These are phyloP conservation scores for Sicus ferrugineus DNA, from an alignment of 2,888 invertebrate genomes.

Conservation along the genomic window DNA sequence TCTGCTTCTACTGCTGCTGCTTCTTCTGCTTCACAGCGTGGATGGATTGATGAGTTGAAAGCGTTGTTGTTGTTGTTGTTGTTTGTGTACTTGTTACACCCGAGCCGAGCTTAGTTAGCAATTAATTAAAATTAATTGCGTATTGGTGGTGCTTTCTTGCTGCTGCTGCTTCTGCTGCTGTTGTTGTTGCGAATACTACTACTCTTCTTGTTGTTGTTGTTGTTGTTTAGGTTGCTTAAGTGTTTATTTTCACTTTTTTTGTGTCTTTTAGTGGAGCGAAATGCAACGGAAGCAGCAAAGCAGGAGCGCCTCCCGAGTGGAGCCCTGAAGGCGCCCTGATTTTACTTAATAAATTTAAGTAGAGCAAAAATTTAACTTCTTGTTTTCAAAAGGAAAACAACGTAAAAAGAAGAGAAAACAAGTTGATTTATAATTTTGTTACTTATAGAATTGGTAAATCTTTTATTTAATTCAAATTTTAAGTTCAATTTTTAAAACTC, in stretches of 20 bases:
- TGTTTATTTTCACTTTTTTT: background rate
- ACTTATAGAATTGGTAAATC: conserved; percentile 10
- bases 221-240: conserved; percentile 9
- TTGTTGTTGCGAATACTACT: background rate
- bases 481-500: conserved; percentile 14
- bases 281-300: too few species aligned
- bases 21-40: background rate
- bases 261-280: background rate
- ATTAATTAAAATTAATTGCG: conserved; percentile 36
- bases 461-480: conserved; percentile 1
- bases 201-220: conserved; percentile 24
- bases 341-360: too few species aligned
- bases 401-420: background rate
- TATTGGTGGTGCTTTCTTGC: background rate
- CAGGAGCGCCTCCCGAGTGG: too few species aligned
- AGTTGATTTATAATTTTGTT: background rate
- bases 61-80: conserved; percentile 22
- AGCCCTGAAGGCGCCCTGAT: too few species aligned
- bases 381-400: background rate
- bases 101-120: too few species aligned
- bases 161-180: conserved; percentile 11
- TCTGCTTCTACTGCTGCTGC: background rate
- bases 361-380: too few species aligned
- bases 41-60: conserved; percentile 5
- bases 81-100: conserved; percentile 1